Evolutionary conservation across 2,888 invertebrate species (phyloP).

Genomic region (Pandemis corylana): DNA sequence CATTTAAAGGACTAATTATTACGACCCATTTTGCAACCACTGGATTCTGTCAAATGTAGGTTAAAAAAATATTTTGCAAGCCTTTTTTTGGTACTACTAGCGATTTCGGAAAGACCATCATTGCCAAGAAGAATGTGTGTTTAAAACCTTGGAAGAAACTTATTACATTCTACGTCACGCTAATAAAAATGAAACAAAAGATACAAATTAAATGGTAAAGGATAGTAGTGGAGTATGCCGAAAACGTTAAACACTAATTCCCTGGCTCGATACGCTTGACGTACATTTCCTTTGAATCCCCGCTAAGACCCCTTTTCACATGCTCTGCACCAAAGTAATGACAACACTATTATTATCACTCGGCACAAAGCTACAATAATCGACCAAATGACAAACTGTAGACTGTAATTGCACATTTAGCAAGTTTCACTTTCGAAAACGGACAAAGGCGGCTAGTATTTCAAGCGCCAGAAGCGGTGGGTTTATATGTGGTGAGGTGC

Average conservation of each 20-base stretch:
- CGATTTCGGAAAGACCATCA: too few relatives aligned
- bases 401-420: slow-evolving; percentile 61
- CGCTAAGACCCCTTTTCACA: slow-evolving; percentile 37
- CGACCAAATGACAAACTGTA: slow-evolving; percentile 44
- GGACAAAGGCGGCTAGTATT: slow-evolving; percentile 46
- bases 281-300: slow-evolving; percentile 30
- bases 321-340: slow-evolving; percentile 26
- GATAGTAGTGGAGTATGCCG: neutral
- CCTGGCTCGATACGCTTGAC: slow-evolving; percentile 34
- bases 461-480: slow-evolving; percentile 1
- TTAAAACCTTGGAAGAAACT: too few relatives aligned
- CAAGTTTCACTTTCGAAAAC: slow-evolving; percentile 62
- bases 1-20: slow-evolving; percentile 54
- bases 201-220: too few relatives aligned
- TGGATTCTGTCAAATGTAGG: neutral
- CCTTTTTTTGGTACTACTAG: too few relatives aligned
- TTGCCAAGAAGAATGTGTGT: too few relatives aligned
- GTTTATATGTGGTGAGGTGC: neutral
- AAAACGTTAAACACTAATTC: slow-evolving; percentile 24
- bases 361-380: slow-evolving; percentile 37
- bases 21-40: slow-evolving; percentile 48
- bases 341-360: slow-evolving; percentile 40
- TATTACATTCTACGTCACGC: too few relatives aligned
- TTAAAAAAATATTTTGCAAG: too few relatives aligned
- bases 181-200: too few relatives aligned